Percentiles rank a stretch among this genome's conserved stretches.
Evolutionary conservation across 2,888 invertebrate genomes (phyloP).

Genomic region (Aporophyla nigra): DNA sequence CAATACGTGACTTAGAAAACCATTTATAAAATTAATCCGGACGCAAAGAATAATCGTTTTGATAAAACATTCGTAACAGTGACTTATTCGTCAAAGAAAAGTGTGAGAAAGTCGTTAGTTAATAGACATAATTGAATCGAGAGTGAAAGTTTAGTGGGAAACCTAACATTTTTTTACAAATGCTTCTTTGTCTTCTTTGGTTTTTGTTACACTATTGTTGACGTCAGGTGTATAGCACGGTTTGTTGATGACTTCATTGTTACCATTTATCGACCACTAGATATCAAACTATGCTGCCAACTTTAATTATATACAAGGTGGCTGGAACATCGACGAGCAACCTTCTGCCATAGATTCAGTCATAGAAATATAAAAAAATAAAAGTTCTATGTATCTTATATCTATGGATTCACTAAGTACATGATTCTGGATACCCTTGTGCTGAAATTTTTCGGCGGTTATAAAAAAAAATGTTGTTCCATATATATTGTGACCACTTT

Average conservation of each 20-base stretch:
- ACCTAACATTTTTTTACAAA: slow-evolving; percentile 69
- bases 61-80: slow-evolving; percentile 43
- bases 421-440: not conserved
- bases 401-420: too few relatives aligned
- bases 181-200: slow-evolving; percentile 70
- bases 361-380: too few relatives aligned
- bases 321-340: not conserved
- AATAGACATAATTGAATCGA: slow-evolving; percentile 80
- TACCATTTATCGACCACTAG: not conserved
- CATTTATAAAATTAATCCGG: slow-evolving; percentile 2
- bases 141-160: slow-evolving; percentile 84
- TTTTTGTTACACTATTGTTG: slow-evolving; percentile 60
- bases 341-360: not conserved
- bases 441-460: too few relatives aligned
- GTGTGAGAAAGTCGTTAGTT: slow-evolving; percentile 82
- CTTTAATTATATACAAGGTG: not conserved
- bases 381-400: too few relatives aligned
- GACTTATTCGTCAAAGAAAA: slow-evolving; percentile 68
- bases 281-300: not conserved
- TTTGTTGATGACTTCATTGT: slow-evolving; percentile 35
- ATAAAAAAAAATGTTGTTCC: too few relatives aligned
- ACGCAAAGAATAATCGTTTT: slow-evolving; percentile 17
- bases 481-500: too few relatives aligned
- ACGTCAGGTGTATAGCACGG: slow-evolving; percentile 36
- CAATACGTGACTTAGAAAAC: not conserved